Conservation (phyloP, 2,113 vertebrate species). For the Pseudolaguvia tuberculata region DNA sequence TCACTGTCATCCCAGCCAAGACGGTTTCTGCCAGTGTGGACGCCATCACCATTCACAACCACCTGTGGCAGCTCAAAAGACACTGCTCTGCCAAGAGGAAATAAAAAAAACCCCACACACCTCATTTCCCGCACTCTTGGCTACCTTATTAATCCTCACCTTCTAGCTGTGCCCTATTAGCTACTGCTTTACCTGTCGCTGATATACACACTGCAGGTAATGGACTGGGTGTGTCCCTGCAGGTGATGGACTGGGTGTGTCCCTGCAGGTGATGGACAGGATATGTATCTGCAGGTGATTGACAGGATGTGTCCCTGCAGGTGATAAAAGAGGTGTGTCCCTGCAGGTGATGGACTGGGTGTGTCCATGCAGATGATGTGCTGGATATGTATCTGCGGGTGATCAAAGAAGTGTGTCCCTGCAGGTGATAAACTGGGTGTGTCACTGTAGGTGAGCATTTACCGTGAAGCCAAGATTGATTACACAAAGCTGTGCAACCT, state of each 20-base stretch:
- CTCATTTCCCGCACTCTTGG: slow-evolving; percentile 17
- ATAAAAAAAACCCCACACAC: slow-evolving; percentile 31
- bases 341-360: too few species aligned
- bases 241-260: too few species aligned
- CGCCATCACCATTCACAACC: slow-evolving; percentile 90
- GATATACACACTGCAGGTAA: neutral
- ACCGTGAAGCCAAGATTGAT: neutral
- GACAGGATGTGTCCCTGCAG: too few species aligned
- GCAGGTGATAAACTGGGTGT: too few species aligned
- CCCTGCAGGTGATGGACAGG: too few species aligned
- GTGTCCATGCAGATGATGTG: too few species aligned
- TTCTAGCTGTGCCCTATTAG: slow-evolving; percentile 8
- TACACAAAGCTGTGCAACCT: neutral
- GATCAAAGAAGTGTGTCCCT: neutral
- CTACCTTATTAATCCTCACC: neutral
- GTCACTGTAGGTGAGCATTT: neutral
- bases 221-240: neutral
- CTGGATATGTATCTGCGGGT: too few species aligned
- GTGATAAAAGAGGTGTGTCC: neutral
- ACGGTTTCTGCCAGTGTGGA: slow-evolving; percentile 92
- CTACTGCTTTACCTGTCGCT: slow-evolving; percentile 6
- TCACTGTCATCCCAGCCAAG: slow-evolving; percentile 89
- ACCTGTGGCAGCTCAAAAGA: slow-evolving; percentile 90
- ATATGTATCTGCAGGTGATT: too few species aligned
- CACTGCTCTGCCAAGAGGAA: slow-evolving; percentile 82